Percentiles rank a stretch among this genome's conserved stretches.
Evolutionary conservation across 2,797 vertebrate species (phyloP).

Genomic region (Aythya fuligula): DNA sequence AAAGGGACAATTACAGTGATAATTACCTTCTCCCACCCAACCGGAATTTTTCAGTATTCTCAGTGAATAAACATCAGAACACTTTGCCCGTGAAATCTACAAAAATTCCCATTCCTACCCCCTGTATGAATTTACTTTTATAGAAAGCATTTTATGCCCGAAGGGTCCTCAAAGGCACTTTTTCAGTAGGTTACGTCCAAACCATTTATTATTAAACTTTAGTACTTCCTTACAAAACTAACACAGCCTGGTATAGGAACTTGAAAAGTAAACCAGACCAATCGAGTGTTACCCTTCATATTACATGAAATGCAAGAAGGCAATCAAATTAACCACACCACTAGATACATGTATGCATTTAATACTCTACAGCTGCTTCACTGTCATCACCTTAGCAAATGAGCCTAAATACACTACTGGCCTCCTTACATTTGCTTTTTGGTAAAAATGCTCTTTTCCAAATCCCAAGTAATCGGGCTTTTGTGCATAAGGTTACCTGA

Average conservation of each 20-base stretch:
- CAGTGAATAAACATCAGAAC: background rate
- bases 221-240: background rate
- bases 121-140: background rate
- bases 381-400: background rate
- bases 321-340: background rate
- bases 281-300: background rate
- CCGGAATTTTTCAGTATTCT: background rate
- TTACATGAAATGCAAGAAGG: background rate
- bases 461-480: background rate
- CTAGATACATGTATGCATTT: background rate
- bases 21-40: background rate
- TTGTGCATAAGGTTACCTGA: slow-evolving; percentile 84
- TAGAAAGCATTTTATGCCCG: background rate
- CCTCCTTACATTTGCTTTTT: background rate
- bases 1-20: background rate
- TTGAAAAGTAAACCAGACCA: background rate
- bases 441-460: background rate
- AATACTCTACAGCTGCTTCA: background rate
- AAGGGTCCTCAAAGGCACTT: background rate
- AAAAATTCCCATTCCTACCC: background rate
- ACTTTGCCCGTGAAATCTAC: background rate
- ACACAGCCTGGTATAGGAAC: background rate
- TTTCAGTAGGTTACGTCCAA: background rate
- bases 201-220: background rate
- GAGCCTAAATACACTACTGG: background rate